Conservation (phyloP, 2,797 vertebrate species). For the Sus cebifrons region DNA sequence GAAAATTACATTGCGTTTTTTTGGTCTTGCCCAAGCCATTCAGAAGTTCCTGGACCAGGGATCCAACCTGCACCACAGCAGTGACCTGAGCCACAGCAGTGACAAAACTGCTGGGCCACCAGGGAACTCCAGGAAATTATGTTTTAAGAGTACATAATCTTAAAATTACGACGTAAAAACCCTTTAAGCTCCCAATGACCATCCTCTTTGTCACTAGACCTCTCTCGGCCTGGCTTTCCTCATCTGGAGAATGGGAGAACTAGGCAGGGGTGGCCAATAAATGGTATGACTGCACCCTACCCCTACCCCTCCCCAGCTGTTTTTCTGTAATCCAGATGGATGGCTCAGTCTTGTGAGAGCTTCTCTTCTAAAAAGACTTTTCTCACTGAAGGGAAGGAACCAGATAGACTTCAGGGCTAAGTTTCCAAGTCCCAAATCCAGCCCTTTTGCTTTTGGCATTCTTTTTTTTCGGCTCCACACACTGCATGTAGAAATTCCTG, state of each 20-base stretch:
- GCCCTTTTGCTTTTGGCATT: neutral
- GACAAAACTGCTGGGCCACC: too few relatives aligned
- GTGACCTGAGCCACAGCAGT: too few relatives aligned
- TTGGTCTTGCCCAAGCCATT: too few relatives aligned
- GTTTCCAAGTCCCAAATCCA: neutral
- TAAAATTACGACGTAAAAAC: neutral
- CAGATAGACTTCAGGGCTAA: neutral
- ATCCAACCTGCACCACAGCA: too few relatives aligned
- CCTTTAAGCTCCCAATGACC: neutral
- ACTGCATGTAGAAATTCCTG: too few relatives aligned
- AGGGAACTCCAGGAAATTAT: neutral
- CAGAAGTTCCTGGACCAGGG: too few relatives aligned
- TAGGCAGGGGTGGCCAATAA: neutral
- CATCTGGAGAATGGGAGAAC: neutral
- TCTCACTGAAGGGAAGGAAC: neutral
- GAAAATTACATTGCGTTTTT: neutral
- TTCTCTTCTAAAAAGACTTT: neutral
- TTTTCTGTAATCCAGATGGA: neutral
- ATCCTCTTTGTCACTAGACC: neutral
- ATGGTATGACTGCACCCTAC: neutral
- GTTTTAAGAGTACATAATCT: neutral
- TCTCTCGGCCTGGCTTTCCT: neutral
- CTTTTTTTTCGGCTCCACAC: neutral
- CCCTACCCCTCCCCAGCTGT: neutral
- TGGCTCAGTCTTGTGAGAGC: neutral